A percentile compares a stretch with the other conserved stretches of the same genome.
Evolutionary conservation across 2,888 invertebrate genomes (phyloP).

Genomic region (Glaucopsyche alexis): DNA sequence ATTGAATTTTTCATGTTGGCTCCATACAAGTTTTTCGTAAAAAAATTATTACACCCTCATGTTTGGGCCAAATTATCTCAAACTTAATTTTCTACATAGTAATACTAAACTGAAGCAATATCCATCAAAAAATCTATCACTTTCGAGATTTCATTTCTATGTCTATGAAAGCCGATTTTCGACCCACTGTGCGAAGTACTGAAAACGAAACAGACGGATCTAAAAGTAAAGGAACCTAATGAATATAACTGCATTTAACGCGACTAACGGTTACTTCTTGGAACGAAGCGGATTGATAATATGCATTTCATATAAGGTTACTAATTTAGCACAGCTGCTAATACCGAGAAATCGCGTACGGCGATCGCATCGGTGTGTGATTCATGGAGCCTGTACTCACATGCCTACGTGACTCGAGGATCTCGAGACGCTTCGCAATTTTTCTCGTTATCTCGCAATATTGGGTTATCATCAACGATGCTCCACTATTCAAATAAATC

Average conservation of each 20-base stretch:
- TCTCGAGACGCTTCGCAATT: neutral
- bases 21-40: too few relatives aligned
- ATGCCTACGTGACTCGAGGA: neutral
- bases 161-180: too few relatives aligned
- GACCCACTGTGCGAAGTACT: too few relatives aligned
- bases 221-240: neutral
- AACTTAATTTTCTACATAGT: too few relatives aligned
- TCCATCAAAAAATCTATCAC: too few relatives aligned
- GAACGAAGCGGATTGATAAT: constrained; percentile 2
- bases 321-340: constrained; percentile 15
- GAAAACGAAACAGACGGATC: neutral
- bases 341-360: neutral
- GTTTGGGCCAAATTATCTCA: too few relatives aligned
- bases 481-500: too few relatives aligned
- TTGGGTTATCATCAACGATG: neutral
- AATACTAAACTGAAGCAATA: too few relatives aligned
- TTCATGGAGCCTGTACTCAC: neutral
- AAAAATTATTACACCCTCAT: too few relatives aligned
- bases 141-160: too few relatives aligned
- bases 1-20: too few relatives aligned
- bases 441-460: neutral
- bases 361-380: neutral
- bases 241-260: neutral
- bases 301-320: constrained; percentile 3
- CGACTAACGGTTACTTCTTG: constrained; percentile 3